phyloP scores from a whole-genome alignment of 2,113 vertebrate species.

The Siphamia tubifer region DNA sequence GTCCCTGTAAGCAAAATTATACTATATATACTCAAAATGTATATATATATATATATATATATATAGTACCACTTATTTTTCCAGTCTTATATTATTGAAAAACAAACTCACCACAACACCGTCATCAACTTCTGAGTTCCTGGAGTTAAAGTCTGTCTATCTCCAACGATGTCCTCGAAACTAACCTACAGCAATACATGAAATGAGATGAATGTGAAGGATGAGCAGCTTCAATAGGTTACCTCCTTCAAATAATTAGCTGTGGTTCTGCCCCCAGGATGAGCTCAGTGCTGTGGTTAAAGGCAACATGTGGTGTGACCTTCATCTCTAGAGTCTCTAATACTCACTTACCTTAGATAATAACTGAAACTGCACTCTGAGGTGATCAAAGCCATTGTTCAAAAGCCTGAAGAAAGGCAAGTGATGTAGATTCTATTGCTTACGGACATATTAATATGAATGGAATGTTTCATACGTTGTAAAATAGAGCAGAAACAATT shows the following conservation, averaged over 20 bases:
- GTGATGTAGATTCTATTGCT: no score
- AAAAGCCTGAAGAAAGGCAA: no score
- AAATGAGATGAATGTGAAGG: conserved; percentile 48
- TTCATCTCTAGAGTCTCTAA: conserved; percentile 64
- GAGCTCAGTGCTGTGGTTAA: conserved; percentile 65
- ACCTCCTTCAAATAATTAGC: conserved; percentile 78
- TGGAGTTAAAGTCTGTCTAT: conserved; percentile 12
- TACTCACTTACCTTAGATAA: conserved; percentile 20
- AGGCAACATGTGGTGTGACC: conserved; percentile 76
- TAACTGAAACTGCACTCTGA: not conserved
- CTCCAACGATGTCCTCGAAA: conserved; percentile 21
- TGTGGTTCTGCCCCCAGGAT: conserved; percentile 71
- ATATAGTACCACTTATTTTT: not conserved
- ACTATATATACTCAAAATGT: no score
- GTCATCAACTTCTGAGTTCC: conserved; percentile 2
- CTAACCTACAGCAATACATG: conserved; percentile 54
- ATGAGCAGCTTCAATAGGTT: conserved; percentile 66
- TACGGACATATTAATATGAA: no score
- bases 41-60: no score
- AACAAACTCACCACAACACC: conserved; percentile 57
- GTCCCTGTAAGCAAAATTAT: no score
- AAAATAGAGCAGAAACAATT: no score
- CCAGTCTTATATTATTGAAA: not conserved
- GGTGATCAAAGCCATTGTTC: no score
- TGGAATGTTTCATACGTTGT: no score